Percentiles rank a stretch among this genome's conserved stretches.
Evolutionary conservation across 2,888 invertebrate species (phyloP).

Genomic region (Ptychoptera albimana): DNA sequence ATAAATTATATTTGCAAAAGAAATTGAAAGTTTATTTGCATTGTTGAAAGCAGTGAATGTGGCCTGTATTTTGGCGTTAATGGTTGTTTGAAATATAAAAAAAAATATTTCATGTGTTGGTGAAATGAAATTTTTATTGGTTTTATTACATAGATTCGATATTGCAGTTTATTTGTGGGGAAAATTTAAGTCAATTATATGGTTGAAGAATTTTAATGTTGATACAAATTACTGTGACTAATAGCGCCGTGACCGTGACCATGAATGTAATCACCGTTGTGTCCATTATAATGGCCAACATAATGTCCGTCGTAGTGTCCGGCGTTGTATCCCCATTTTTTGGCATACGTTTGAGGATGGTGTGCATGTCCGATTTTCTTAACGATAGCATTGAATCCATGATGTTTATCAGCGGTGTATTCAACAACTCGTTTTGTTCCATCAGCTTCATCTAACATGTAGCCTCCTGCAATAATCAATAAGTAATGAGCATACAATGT

Average conservation of each 20-base stretch:
- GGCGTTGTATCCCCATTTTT: neutral
- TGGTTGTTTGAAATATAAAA: too few species aligned
- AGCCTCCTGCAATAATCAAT: conserved; percentile 10
- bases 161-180: too few species aligned
- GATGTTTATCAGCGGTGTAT: conserved; percentile 22
- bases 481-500: neutral
- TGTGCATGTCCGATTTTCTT: conserved; percentile 18
- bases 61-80: too few species aligned
- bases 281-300: conserved; percentile 1
- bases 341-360: conserved; percentile 8
- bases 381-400: conserved; percentile 23
- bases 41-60: too few species aligned
- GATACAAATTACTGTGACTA: too few species aligned
- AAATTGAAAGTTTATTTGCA: too few species aligned
- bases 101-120: too few species aligned
- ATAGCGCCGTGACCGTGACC: conserved; percentile 1
- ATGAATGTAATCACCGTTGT: conserved; percentile 1
- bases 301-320: neutral
- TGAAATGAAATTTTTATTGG: too few species aligned
- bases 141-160: too few species aligned
- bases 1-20: too few species aligned
- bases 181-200: too few species aligned
- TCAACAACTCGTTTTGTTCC: conserved; percentile 23
- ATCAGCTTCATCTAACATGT: conserved; percentile 25
- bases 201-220: too few species aligned